Evolutionary conservation across 2,888 invertebrate species (phyloP), one percentile per base, ranked within the genome.

Genomic region (Stramonita haemastoma): DNA sequence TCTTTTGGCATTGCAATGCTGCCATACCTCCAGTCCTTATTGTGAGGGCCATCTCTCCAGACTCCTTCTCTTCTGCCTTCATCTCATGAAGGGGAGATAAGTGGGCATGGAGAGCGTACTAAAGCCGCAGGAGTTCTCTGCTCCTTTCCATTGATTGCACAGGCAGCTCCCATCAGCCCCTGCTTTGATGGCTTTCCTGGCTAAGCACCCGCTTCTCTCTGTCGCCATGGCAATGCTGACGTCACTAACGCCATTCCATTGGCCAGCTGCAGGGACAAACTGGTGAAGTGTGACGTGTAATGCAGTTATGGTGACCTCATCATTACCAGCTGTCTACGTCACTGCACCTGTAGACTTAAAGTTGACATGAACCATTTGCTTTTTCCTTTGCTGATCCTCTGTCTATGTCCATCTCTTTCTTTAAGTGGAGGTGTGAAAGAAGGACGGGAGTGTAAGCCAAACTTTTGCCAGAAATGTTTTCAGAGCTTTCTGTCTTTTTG

Each of bases 161-260:
- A 26, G 66, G 5, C 66, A 66, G 19, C 17, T 0, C 4, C 13
- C n/a, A n/a, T n/a, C n/a, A n/a, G n/a, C n/a, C n/a, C n/a, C n/a
- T n/a, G 26, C 83, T 57, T 88, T 22, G 60, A 57, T 83, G 57
- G 57, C 83, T 88, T 11, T 88, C 22, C 36, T 85, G 26, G 36
- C 70, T 56, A n/a, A 29, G 19, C 85, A 85, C 60, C 34, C 60
- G 32, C 56, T 32, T 32, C 66, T 83, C 34, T 83, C 83, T 34
- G 60, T 60, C 4, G 29, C 66, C 73, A 29, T 56, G 15, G 83
- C 11, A 22, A 83, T 22, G 56, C 22, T n/a, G 36, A 56, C 26
- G 22, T 46, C n/a, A 26, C 26, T 36, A 83, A 83, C 32, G 83
- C 83, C 22, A 26, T 34, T 34, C n/a, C 26, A 29, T 26, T 73